These are phyloP conservation scores for Microplitis demolitor DNA, from an alignment of 1,140 invertebrate genomes.

Conservation along the genomic window DNA sequence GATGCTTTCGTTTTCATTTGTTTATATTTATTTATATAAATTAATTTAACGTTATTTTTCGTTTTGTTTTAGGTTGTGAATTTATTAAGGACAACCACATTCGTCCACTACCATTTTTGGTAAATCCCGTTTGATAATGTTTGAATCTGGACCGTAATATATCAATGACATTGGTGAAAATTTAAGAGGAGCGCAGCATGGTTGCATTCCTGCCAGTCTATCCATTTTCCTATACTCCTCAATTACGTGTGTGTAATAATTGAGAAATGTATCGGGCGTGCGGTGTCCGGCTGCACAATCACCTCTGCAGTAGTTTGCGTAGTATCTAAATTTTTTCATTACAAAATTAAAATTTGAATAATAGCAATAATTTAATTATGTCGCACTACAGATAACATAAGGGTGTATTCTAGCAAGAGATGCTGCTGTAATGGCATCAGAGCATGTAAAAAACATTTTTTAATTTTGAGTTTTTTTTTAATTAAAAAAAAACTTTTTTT, in stretches of 20 bases:
- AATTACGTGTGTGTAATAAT: slow-evolving; percentile 87
- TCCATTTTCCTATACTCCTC: slow-evolving; percentile 84
- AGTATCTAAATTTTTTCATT: slow-evolving; percentile 66
- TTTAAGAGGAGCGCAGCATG: slow-evolving; percentile 92
- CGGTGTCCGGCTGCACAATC: slow-evolving; percentile 77
- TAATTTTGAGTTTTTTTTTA: too few relatives aligned
- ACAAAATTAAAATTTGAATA: slow-evolving; percentile 4
- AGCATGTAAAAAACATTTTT: too few relatives aligned
- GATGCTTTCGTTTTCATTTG: background rate
- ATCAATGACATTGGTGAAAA: slow-evolving; percentile 92
- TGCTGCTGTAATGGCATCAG: too few relatives aligned
- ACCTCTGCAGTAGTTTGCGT: slow-evolving; percentile 93
- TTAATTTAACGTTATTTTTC: background rate
- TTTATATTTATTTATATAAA: background rate
- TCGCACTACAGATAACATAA: background rate
- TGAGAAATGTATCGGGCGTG: slow-evolving; percentile 82
- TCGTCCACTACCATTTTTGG: slow-evolving; percentile 97
- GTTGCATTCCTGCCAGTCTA: slow-evolving; percentile 75
- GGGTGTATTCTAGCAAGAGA: background rate
- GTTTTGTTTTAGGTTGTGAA: background rate
- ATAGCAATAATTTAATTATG: background rate
- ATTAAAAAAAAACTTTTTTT: too few relatives aligned
- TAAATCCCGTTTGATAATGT: slow-evolving; percentile 91
- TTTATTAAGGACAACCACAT: slow-evolving; percentile 85
- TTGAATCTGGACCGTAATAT: slow-evolving; percentile 88